phyloP scores from a whole-genome alignment of 2,797 vertebrate genomes.

The Xiphophorus birchmanni region DNA sequence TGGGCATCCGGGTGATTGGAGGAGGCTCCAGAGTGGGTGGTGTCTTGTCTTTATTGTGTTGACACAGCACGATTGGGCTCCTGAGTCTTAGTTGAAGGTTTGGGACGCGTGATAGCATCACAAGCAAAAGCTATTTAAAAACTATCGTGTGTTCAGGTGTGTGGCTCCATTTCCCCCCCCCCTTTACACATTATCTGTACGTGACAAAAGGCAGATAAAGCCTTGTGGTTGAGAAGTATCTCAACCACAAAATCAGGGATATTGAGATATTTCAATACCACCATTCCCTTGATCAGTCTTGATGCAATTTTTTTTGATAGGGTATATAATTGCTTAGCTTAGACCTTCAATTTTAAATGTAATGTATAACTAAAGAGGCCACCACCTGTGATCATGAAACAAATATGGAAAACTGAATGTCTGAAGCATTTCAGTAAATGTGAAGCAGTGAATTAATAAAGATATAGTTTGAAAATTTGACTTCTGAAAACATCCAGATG shows the following conservation, averaged over 20 bases:
- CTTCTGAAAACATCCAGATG: background rate
- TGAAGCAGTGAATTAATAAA: too few species aligned
- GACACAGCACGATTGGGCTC: background rate
- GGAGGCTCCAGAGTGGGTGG: conserved; percentile 19
- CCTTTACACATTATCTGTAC: background rate
- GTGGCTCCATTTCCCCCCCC: background rate
- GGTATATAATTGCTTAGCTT: background rate
- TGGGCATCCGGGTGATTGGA: conserved; percentile 37
- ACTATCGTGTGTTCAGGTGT: background rate
- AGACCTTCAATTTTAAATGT: background rate
- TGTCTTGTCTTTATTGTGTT: background rate
- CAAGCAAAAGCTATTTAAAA: conserved; percentile 6
- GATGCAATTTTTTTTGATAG: background rate
- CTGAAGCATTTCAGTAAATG: too few species aligned
- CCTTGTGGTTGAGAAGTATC: background rate
- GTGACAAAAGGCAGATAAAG: background rate
- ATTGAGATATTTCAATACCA: background rate
- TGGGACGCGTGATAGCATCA: background rate
- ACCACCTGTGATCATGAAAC: too few species aligned
- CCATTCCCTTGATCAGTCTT: background rate
- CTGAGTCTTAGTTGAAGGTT: background rate
- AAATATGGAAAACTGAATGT: too few species aligned
- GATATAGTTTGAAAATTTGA: background rate
- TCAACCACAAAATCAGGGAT: too few species aligned
- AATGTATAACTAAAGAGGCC: background rate